Base-by-base conservation (phyloP, 2,888 invertebrate species). In the Argyra leucocephala region DNA sequence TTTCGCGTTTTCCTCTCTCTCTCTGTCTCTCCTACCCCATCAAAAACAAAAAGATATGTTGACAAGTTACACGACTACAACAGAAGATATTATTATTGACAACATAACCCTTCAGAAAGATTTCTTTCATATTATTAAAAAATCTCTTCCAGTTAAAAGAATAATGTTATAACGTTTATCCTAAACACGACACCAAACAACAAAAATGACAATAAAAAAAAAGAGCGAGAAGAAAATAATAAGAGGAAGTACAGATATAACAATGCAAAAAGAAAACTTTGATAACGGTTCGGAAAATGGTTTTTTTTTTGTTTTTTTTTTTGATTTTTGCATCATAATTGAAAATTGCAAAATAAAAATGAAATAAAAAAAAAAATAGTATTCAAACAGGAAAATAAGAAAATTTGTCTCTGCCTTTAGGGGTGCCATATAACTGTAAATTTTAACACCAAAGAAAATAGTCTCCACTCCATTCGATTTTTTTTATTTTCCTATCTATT, bases 361-460 rank as follows among this genome's bases (percentile, higher is more conserved):
- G 48, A n/a, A 48, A 18, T 12, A 48, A 48, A 48, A 48, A n/a
- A 48, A 48, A 48, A 10, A 37, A 37, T 12, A 37, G 5, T 15
- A 37, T 37, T 37, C 37, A 37, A 31, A 48, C 15, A 18, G 18
- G 48, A 48, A 48, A 48, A 48, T 48, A 15, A n/a, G 18, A 37
- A 37, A 48, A 48, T 48, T 48, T 48, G 48, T 48, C 48, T 48
- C 18, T 48, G 48, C 48, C 48, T 48, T 48, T 48, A 48, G 48
- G 48, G 48, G 48, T 48, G 48, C 48, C 12, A 48, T 48, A 48
- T 48, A 48, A 48, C 48, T 48, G 48, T 48, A 48, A 48, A 48
- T 48, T 48, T 48, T 48, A 48, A 48, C 48, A 48, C 48, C 18
- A 48, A 48, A 18, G 48, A 48, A 48, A 48, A 48, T 48, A 5